phyloP scores from a whole-genome alignment of 2,888 invertebrate species.

The Chaetogeoica ovagalla region DNA sequence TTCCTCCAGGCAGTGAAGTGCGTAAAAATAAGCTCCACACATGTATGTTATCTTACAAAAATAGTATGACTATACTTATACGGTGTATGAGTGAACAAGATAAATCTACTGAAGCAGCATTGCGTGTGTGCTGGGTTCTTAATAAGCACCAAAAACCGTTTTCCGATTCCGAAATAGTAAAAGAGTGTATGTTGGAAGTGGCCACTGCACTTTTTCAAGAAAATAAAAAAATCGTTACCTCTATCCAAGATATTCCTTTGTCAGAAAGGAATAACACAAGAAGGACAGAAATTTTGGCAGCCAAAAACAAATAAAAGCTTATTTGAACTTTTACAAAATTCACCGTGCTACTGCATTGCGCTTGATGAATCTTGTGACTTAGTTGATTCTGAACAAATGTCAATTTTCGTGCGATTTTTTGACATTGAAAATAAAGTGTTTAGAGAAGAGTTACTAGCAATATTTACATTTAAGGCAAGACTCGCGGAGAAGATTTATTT shows the following conservation, averaged over 20 bases:
- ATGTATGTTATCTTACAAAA: too few relatives aligned
- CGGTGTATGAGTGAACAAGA: constrained; percentile 12
- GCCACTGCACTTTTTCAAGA: too few relatives aligned
- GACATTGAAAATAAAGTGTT: constrained; percentile 56
- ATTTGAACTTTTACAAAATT: background rate
- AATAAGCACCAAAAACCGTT: too few relatives aligned
- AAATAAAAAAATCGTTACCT: too few relatives aligned
- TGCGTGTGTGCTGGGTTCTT: background rate
- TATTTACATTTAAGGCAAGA: constrained; percentile 55
- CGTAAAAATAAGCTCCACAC: too few relatives aligned
- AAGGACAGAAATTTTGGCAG: too few relatives aligned
- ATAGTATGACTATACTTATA: background rate
- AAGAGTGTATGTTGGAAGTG: too few relatives aligned
- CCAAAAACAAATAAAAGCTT: background rate
- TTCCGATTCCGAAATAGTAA: too few relatives aligned
- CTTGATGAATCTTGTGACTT: constrained; percentile 57
- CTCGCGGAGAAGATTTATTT: constrained; percentile 55
- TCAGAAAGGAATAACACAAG: background rate
- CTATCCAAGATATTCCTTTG: too few relatives aligned
- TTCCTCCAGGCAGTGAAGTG: too few relatives aligned
- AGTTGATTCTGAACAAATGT: constrained; percentile 57
- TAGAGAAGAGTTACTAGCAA: constrained; percentile 56
- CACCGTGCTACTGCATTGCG: constrained; percentile 55
- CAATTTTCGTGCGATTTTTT: constrained; percentile 56
- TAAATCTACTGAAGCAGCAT: constrained; percentile 27